Percentiles rank a stretch among this genome's conserved stretches.
Evolutionary conservation across 2,888 invertebrate genomes (phyloP).

Genomic region (Lathronympha strigana): DNA sequence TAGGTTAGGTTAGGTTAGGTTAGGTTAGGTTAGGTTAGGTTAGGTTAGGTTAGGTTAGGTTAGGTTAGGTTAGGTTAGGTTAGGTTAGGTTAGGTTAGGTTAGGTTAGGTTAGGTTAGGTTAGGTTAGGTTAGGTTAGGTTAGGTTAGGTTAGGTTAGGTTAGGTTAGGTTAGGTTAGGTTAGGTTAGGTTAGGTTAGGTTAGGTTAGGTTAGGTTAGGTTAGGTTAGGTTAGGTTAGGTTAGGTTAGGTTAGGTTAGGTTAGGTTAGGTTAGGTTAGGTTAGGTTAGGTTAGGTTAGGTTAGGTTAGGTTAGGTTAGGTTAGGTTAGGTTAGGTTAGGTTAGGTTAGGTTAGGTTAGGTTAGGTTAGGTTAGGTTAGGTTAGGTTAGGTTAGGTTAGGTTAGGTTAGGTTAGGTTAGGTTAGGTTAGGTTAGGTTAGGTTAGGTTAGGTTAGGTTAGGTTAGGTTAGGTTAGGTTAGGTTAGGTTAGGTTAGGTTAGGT

Average conservation of each 20-base stretch:
- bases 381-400: slow-evolving; percentile 13
- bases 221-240: slow-evolving; percentile 13
- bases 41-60: slow-evolving; percentile 13
- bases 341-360: slow-evolving; percentile 13
- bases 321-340: slow-evolving; percentile 13
- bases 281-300: slow-evolving; percentile 13
- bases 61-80: slow-evolving; percentile 13
- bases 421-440: slow-evolving; percentile 13
- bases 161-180: slow-evolving; percentile 13
- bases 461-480: slow-evolving; percentile 13
- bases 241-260: slow-evolving; percentile 13
- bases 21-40: slow-evolving; percentile 13
- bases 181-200: slow-evolving; percentile 13
- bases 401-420: slow-evolving; percentile 13
- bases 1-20: slow-evolving; percentile 13
- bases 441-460: slow-evolving; percentile 13
- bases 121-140: slow-evolving; percentile 13
- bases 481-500: slow-evolving; percentile 13
- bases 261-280: slow-evolving; percentile 13
- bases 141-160: slow-evolving; percentile 13
- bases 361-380: slow-evolving; percentile 13
- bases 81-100: slow-evolving; percentile 13
- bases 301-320: slow-evolving; percentile 13
- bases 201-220: slow-evolving; percentile 13
- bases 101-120: slow-evolving; percentile 13